Evolutionary conservation across 2,113 vertebrate genomes (phyloP), one percentile per base, ranked within the genome.

Genomic region (Rhipidura dahli): DNA sequence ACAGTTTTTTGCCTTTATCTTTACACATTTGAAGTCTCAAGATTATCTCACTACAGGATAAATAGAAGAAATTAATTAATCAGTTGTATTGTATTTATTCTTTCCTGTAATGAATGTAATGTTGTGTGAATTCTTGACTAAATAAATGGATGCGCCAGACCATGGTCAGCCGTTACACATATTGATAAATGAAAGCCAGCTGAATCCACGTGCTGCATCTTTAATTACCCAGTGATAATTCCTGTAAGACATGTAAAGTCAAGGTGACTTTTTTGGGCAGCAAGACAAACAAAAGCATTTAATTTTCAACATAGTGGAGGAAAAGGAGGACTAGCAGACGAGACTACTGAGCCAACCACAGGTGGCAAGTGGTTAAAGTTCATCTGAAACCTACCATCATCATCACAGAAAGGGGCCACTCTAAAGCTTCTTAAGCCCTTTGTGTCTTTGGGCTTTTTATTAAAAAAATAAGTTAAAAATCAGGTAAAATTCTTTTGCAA

Each of bases 401-500:
- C 72, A 0, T 66, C 72, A 84, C 37, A 64, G 76, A 79, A 90
- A 79, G 66, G 15, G 37, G 14, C n/a, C 21, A 49, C 23, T 45
- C 30, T 66, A 76, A 87, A 69, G 19, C 47, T 53, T 82, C 79
- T 82, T 76, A 75, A 24, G 26, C 35, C 14, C 63, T 81, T 84
- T 75, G 40, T 77, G 19, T 44, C 56, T 68, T 84, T 80, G 65
- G 50, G 53, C 90, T 68, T 47, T 93, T 66, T 68, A 39, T 68
- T 59, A 59, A 68, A 68, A 59, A 33, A 30, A 57, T 20, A n/a
- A 53, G 15, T 37, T 57, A 42, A 79, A 77, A 82, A 89, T 47
- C 94, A 96, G 95, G 95, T 97, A 97, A 97, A 89, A 91, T 84
- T 78, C 22, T 82, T 92, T 82, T 93, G 57, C 53, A 87, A 64